phyloP scores from a whole-genome alignment of 1,140 invertebrate species.

The Macrotrachela quadricornifera region DNA sequence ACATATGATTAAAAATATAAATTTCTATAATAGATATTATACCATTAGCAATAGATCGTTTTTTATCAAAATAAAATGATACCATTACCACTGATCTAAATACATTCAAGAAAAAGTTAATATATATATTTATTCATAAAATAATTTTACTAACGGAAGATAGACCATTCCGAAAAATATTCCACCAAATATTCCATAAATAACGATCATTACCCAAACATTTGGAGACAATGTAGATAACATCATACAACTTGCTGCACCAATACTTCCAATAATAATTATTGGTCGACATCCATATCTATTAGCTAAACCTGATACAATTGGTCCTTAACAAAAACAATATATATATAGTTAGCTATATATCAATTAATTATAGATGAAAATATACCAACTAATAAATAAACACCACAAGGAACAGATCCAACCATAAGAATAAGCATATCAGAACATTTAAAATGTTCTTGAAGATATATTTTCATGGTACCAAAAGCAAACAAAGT shows the following conservation, averaged over 20 bases:
- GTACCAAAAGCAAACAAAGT: too few species aligned
- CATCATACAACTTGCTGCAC: constrained; percentile 50
- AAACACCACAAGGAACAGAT: too few species aligned
- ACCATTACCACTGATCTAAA: constrained; percentile 53
- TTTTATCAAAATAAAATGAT: constrained; percentile 76
- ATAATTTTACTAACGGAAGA: neutral
- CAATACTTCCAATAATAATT: constrained; percentile 55
- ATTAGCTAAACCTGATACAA: constrained; percentile 61
- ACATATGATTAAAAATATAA: too few species aligned
- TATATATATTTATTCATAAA: too few species aligned
- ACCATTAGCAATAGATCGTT: constrained; percentile 66
- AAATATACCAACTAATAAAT: too few species aligned
- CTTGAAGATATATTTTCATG: too few species aligned
- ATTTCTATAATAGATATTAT: constrained; percentile 35
- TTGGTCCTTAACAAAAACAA: constrained; percentile 43
- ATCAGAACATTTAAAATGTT: too few species aligned
- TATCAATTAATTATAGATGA: too few species aligned
- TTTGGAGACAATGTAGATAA: constrained; percentile 53
- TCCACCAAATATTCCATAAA: constrained; percentile 58
- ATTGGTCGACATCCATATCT: constrained; percentile 69
- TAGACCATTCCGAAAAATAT: neutral
- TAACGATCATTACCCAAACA: constrained; percentile 49
- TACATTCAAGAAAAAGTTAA: too few species aligned
- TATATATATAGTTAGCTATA: too few species aligned
- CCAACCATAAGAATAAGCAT: too few species aligned